Conservation (phyloP, 2,888 invertebrate genomes). For the Hedya salicella region DNA sequence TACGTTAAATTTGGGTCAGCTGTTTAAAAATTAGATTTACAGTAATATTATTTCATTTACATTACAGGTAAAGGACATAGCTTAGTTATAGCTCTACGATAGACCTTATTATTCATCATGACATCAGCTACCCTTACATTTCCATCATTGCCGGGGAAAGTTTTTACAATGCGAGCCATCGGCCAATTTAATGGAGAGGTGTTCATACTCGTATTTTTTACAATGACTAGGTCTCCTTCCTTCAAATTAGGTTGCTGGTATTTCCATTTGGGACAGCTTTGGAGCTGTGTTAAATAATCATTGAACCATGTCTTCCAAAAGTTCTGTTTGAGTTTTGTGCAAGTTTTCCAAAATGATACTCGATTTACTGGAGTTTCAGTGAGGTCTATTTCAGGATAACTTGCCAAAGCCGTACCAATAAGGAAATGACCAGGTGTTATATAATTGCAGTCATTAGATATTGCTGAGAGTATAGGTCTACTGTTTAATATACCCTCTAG, state of each 20-base stretch:
- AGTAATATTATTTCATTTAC: not conserved
- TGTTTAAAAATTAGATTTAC: too few relatives aligned
- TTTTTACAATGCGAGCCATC: conserved; percentile 32
- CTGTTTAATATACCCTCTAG: too few relatives aligned
- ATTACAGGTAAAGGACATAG: conserved; percentile 33
- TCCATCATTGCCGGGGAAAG: conserved; percentile 23
- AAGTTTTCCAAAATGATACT: conserved; percentile 6
- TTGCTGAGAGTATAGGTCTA: too few relatives aligned
- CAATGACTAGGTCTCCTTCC: conserved; percentile 24
- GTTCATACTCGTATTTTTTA: not conserved
- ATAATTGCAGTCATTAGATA: too few relatives aligned
- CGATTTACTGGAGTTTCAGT: not conserved
- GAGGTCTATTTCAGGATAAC: conserved; percentile 3
- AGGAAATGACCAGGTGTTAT: conserved; percentile 18
- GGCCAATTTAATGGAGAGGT: conserved; percentile 31
- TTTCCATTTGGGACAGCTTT: conserved; percentile 28
- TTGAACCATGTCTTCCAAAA: conserved; percentile 25
- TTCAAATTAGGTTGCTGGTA: conserved; percentile 14
- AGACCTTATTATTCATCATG: conserved; percentile 11
- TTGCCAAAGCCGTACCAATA: conserved; percentile 8
- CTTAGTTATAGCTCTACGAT: conserved; percentile 23
- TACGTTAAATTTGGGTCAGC: too few relatives aligned
- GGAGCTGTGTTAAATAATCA: conserved; percentile 12
- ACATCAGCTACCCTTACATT: conserved; percentile 28
- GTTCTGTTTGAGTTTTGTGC: conserved; percentile 15